Percentiles rank a stretch among this genome's conserved stretches.
Conservation (phyloP, 2,888 invertebrate species). For the Phasia obesa region DNA sequence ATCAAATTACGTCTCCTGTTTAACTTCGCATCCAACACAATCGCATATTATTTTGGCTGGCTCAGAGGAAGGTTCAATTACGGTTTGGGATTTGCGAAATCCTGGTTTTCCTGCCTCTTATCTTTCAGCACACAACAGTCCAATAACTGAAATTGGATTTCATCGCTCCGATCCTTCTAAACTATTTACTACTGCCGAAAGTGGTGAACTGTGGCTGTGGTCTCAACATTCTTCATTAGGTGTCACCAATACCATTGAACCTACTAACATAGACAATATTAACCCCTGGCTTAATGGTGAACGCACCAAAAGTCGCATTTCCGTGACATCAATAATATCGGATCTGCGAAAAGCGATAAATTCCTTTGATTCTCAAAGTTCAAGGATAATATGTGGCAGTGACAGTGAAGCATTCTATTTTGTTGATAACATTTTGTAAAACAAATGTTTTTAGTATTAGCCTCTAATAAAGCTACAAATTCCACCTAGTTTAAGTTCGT, state of each 20-base stretch:
- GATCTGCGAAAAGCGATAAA: constrained; percentile 91
- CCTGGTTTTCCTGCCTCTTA: constrained; percentile 92
- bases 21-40: constrained; percentile 93
- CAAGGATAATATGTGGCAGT: constrained; percentile 90
- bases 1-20: constrained; percentile 86
- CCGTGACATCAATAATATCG: constrained; percentile 87
- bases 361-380: constrained; percentile 89
- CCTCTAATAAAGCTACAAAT: neutral
- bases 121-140: constrained; percentile 89
- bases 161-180: constrained; percentile 93
- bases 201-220: constrained; percentile 96
- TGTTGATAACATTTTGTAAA: constrained; percentile 84
- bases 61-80: constrained; percentile 92
- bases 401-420: constrained; percentile 95
- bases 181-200: constrained; percentile 90
- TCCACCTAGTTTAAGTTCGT: constrained; percentile 48
- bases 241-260: constrained; percentile 69
- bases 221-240: constrained; percentile 84
- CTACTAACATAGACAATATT: constrained; percentile 71
- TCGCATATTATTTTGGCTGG: constrained; percentile 92
- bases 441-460: neutral
- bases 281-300: constrained; percentile 88
- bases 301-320: constrained; percentile 85
- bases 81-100: constrained; percentile 94
- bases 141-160: constrained; percentile 93